Evolutionary conservation across 2,113 vertebrate species (phyloP).

Genomic region (Oryctolagus cuniculus): mOryCun1.1 NC_091434.1:150531001-150531500

Average conservation of each 20-base stretch:
- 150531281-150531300: background rate
- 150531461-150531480: background rate
- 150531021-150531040: background rate
- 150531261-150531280: background rate
- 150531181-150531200: background rate
- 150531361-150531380: background rate
- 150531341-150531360: background rate
- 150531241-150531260: background rate
- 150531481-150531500: background rate
- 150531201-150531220: background rate
- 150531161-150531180: background rate
- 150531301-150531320: conserved; percentile 9
- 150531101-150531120: background rate
- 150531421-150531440: background rate
- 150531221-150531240: background rate
- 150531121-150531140: background rate
- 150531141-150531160: background rate
- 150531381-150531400: background rate
- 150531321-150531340: background rate
- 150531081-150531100: background rate
- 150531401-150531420: background rate
- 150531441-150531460: background rate
- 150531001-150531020: background rate
- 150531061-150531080: background rate
- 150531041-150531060: background rate